A percentile compares a stretch with the other conserved stretches of the same genome.
These are phyloP conservation scores for Lamellibrachia satsuma DNA, from an alignment of 2,888 invertebrate genomes.

Conservation along the genomic window DNA sequence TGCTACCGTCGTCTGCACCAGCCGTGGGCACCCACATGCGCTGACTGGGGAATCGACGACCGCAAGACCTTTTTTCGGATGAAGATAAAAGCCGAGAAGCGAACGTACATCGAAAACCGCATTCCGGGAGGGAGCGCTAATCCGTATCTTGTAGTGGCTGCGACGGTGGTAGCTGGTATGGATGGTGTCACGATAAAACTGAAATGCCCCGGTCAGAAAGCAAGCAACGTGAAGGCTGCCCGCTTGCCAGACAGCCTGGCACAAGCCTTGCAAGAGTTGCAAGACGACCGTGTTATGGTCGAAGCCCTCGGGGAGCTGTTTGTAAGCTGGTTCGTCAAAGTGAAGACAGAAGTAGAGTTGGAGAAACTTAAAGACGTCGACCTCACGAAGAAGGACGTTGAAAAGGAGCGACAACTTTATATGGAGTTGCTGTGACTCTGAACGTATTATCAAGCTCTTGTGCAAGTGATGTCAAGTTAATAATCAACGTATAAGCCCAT, in stretches of 20 bases:
- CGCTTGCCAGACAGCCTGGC: slow-evolving; percentile 30
- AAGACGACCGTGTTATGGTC: slow-evolving; percentile 29
- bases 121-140: slow-evolving; percentile 34
- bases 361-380: slow-evolving; percentile 22
- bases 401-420: slow-evolving; percentile 21
- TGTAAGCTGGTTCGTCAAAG: slow-evolving; percentile 34
- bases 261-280: slow-evolving; percentile 33
- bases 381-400: slow-evolving; percentile 18
- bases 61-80: slow-evolving; percentile 27
- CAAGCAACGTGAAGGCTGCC: background rate
- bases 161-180: slow-evolving; percentile 37
- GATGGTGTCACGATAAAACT: slow-evolving; percentile 38
- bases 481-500: too few species aligned
- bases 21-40: slow-evolving; percentile 23
- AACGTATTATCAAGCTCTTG: too few species aligned
- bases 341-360: slow-evolving; percentile 35
- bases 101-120: slow-evolving; percentile 35
- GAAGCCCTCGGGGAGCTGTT: slow-evolving; percentile 34
- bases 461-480: too few species aligned
- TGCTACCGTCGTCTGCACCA: slow-evolving; percentile 17
- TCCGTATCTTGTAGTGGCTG: slow-evolving; percentile 36
- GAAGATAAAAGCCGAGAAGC: slow-evolving; percentile 20
- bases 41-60: slow-evolving; percentile 33
- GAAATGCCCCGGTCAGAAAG: slow-evolving; percentile 18
- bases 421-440: slow-evolving; percentile 17